Evolutionary conservation across 2,113 vertebrate genomes (phyloP).

Genomic region (Chauna torquata): DNA sequence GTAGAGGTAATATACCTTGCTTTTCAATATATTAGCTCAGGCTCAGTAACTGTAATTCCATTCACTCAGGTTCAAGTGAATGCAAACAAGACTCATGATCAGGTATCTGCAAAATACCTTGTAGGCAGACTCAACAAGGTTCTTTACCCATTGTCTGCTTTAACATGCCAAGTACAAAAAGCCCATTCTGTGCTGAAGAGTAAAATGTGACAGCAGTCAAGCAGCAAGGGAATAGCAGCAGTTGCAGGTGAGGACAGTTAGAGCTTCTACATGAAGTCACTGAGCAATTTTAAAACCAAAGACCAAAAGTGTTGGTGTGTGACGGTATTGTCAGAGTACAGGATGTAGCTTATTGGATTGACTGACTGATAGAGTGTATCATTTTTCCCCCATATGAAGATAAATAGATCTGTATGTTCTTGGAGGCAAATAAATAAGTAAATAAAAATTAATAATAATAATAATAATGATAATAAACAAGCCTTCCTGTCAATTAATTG

Average conservation of each 20-base stretch:
- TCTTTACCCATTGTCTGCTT: not conserved
- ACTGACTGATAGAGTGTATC: not conserved
- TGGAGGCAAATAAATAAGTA: not conserved
- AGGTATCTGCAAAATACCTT: not conserved
- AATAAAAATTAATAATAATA: no score
- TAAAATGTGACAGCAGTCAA: not conserved
- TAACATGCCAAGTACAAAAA: rapidly evolving
- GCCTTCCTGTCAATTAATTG: not conserved
- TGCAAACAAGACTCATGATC: not conserved
- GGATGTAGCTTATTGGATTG: not conserved
- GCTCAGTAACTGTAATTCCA: not conserved
- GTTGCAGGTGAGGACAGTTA: not conserved
- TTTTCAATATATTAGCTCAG: not conserved
- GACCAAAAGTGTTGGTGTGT: not conserved
- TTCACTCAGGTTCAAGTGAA: not conserved
- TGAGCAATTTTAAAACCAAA: not conserved
- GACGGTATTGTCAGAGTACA: not conserved
- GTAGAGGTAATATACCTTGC: not conserved
- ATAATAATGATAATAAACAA: no score
- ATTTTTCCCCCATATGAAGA: not conserved
- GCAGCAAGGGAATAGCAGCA: not conserved
- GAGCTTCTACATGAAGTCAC: not conserved
- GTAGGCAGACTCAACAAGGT: not conserved
- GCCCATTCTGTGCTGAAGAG: not conserved
- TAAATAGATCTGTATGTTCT: not conserved